Base-by-base conservation (phyloP, 2,888 invertebrate species). In the Agonum fuliginosum region DNA sequence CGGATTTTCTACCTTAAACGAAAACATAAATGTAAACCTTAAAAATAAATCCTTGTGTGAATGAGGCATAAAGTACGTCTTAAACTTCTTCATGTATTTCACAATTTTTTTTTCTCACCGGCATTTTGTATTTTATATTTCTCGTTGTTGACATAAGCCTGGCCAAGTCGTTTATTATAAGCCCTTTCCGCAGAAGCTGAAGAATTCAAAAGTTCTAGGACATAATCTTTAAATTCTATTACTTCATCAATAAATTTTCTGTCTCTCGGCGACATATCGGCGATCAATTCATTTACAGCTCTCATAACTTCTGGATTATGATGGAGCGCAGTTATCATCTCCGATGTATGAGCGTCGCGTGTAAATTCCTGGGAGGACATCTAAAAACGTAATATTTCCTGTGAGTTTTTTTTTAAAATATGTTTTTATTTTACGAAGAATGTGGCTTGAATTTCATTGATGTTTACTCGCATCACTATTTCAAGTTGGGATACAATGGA, bases 121-220 rank as follows among this genome's bases (percentile, higher is more conserved):
- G 84, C 81, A 62, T 90, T 89, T 80, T 86, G 85, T 0, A 80
- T 80, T 24, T 86, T 83, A 1, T 88, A 84, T 62, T 85, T 85
- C 17, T 85, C 83, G 80, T 90, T 90, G 2, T 87, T 87, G 0
- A 82, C 83, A 80, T 88, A 88, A 20, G 89, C 82, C 78, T 87
- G 88, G 79, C 86, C 87, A 0, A 88, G 86, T 46, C 83, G 83
- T 5, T 88, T 83, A 80, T 89, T 89, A 8, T 84, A 84, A 0
- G 84, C 82, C 6, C 89, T 83, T 80, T 90, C 89, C 67, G 89
- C 88, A 0, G 87, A 87, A 0, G 90, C 90, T 0, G 88, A 87
- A 1, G 85, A 86, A 3, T 84, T 82, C 84, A 90, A 86, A 79
- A 88, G 89, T 1, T 79, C 82, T 3, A 86, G 80, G 85, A 88